These are phyloP conservation scores for Stigmatopora nigra DNA, from an alignment of 2,113 vertebrate species.

Conservation along the genomic window DNA sequence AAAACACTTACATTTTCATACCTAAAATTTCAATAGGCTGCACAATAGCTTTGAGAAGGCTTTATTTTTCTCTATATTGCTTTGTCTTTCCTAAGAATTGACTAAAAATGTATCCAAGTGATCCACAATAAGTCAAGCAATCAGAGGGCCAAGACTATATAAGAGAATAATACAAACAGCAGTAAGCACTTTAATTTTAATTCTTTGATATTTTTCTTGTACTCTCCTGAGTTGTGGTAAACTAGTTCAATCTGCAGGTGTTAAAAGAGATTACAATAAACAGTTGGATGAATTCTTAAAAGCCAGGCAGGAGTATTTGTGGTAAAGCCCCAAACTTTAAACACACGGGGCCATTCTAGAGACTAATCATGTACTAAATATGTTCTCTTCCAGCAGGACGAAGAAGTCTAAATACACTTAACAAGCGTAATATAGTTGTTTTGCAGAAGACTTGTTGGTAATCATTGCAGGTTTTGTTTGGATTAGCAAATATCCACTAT, in stretches of 20 bases:
- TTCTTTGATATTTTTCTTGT: slow-evolving; percentile 2
- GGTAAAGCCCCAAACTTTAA: neutral
- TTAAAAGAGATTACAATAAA: slow-evolving; percentile 3
- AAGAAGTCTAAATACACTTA: slow-evolving; percentile 32
- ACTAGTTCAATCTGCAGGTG: neutral
- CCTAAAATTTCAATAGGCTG: neutral
- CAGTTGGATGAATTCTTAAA: neutral
- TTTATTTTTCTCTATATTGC: slow-evolving; percentile 43
- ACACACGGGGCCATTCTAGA: neutral
- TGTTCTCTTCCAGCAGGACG: slow-evolving; percentile 42
- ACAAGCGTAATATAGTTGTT: slow-evolving; percentile 20
- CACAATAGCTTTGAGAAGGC: slow-evolving; percentile 28
- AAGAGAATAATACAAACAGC: neutral
- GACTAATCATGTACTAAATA: slow-evolving; percentile 13
- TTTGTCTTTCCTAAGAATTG: slow-evolving; percentile 13
- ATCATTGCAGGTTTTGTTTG: slow-evolving; percentile 4
- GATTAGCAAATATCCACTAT: slow-evolving; percentile 30
- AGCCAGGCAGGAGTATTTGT: neutral
- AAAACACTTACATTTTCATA: too few relatives aligned
- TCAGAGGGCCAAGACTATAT: neutral
- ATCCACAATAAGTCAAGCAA: slow-evolving; percentile 2
- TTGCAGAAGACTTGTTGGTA: slow-evolving; percentile 21
- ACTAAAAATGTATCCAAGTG: slow-evolving; percentile 19
- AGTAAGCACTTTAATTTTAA: neutral
- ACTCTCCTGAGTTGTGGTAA: neutral